Evolutionary conservation across 1,140 invertebrate genomes (phyloP), one percentile per base, ranked within the genome.

Genomic region (Chironomus striatipennis): DNA sequence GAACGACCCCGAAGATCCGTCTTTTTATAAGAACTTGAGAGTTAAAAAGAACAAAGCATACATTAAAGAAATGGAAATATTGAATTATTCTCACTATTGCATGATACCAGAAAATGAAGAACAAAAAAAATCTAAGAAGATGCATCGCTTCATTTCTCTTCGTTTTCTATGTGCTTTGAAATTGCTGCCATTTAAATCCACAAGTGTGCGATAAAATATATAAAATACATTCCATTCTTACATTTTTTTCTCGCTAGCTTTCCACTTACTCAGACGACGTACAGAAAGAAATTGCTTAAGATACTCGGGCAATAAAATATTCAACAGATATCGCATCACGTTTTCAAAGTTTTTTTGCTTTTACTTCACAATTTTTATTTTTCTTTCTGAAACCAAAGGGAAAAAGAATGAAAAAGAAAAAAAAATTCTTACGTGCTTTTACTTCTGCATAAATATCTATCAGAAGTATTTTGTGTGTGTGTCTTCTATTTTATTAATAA

Each of bases 191-290:
- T 70, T 70, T 70, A 70, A 70, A 70, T 18, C 65, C 65, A 70
- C 65, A 70, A 70, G 65, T 70, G 65, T 70, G 65, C 65, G 65
- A 70, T 70, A 70, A 70, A 70, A 70, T 70, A 18, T 70, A 70
- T 70, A 70, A 70, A 18, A 20, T 70, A 70, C 18, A 20, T 67
- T 20, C 20, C 17, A 70, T 9, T 20, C 65, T 20, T 20, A 9
- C 18, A 20, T 18, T 70, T 6, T 17, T 10, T 21, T 70, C 17
- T 15, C 65, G 9, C 17, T 57, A 12, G 47, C 47, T 57, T 57
- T 12, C n/a, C 24, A 34, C 47, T 57, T 47, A n/a, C 47, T 15
- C 47, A 57, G 47, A 57, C 47, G 24, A 34, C 5, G 24, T 34
- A 57, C 47, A 47, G 9, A 57, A 12, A 57, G n/a, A 15, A 57